A percentile compares a stretch with the other conserved stretches of the same genome.
Evolutionary conservation across 2,888 invertebrate species (phyloP).

Genomic region (Hemaris fuciformis): DNA sequence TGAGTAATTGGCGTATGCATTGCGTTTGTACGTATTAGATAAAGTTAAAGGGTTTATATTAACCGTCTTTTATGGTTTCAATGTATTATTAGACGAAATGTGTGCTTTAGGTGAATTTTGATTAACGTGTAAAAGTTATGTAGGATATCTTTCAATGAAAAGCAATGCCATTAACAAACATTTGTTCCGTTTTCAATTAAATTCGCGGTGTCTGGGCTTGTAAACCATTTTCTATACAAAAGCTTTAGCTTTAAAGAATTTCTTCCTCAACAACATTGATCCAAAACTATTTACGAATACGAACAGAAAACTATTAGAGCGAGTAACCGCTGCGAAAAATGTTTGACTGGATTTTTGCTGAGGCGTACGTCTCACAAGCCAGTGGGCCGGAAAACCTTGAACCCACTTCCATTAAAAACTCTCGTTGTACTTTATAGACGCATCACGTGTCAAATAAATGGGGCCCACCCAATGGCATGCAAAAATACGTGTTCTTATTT

Average conservation of each 20-base stretch:
- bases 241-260: too few relatives aligned
- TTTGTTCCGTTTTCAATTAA: too few relatives aligned
- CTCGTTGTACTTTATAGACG: slow-evolving; percentile 11
- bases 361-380: slow-evolving; percentile 24
- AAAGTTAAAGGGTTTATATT: neutral
- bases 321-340: slow-evolving; percentile 34
- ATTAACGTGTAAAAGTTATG: too few relatives aligned
- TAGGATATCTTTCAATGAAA: too few relatives aligned
- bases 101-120: too few relatives aligned
- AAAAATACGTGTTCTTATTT: neutral
- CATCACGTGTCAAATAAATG: slow-evolving; percentile 18
- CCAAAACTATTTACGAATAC: neutral
- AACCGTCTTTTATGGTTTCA: neutral
- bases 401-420: neutral
- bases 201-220: too few relatives aligned
- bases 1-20: neutral
- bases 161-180: too few relatives aligned
- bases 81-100: too few relatives aligned
- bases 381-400: slow-evolving; percentile 39
- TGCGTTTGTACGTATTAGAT: neutral
- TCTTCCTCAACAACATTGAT: neutral
- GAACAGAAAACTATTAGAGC: slow-evolving; percentile 16
- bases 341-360: slow-evolving; percentile 48
- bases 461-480: neutral
- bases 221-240: too few relatives aligned